A percentile compares a stretch with the other conserved stretches of the same genome.
phyloP scores from a whole-genome alignment of 2,113 vertebrate species.

The Apteryx owenii region DNA sequence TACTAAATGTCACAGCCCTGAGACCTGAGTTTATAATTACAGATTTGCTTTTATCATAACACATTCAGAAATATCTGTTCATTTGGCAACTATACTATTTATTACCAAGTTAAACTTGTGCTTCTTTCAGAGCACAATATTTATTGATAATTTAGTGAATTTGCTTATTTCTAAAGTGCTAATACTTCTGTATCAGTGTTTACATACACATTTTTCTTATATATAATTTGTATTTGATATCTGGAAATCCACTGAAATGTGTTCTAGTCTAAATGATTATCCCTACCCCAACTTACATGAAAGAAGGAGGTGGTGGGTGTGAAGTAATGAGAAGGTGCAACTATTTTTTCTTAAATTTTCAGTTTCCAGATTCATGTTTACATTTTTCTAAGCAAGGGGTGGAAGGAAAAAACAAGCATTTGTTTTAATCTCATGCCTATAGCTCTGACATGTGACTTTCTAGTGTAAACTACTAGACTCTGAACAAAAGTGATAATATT shows the following conservation, averaged over 20 bases:
- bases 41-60: neutral
- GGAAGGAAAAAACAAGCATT: neutral
- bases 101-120: neutral
- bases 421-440: neutral
- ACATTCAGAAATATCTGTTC: neutral
- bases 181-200: neutral
- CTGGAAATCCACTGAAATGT: neutral
- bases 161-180: neutral
- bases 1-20: rapidly evolving
- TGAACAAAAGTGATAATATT: neutral
- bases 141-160: neutral
- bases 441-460: neutral
- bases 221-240: neutral
- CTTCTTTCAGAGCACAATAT: neutral
- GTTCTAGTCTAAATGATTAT: neutral
- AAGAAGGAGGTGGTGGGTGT: neutral
- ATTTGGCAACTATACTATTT: neutral
- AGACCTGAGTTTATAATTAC: neutral
- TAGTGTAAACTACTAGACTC: neutral
- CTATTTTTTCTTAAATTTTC: neutral
- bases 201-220: neutral
- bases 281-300: neutral
- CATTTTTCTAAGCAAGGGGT: neutral
- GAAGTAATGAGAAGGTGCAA: neutral
- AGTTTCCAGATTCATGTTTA: neutral